Percentiles rank a stretch among this genome's conserved stretches.
phyloP scores from a whole-genome alignment of 1,140 invertebrate genomes.

The Pemphigus obesinymphae region DNA sequence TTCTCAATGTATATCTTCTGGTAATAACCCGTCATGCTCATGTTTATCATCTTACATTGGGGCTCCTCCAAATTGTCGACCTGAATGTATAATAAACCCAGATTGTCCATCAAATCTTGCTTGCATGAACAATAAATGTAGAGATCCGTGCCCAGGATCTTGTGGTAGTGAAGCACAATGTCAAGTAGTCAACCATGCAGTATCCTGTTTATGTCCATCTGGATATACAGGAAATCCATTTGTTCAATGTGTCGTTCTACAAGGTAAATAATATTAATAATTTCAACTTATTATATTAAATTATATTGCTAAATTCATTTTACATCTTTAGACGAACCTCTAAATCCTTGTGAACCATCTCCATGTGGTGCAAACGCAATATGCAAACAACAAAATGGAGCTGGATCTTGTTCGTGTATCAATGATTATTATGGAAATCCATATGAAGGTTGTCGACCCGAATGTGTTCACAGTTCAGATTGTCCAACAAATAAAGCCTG shows the following conservation, averaged over 20 bases:
- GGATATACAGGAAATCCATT: conserved; percentile 76
- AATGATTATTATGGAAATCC: conserved; percentile 60
- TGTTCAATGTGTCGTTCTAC: conserved; percentile 55
- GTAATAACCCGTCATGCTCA: conserved; percentile 66
- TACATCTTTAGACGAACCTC: conserved; percentile 42
- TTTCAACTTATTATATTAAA: not conserved
- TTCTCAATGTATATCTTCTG: conserved; percentile 66
- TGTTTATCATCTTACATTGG: conserved; percentile 61
- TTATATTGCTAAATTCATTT: not conserved
- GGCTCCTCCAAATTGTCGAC: conserved; percentile 59
- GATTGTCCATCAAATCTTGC: conserved; percentile 68
- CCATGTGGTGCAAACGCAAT: conserved; percentile 65
- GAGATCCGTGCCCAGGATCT: conserved; percentile 70
- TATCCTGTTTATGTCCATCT: conserved; percentile 66
- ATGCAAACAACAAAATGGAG: conserved; percentile 55
- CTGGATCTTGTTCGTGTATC: conserved; percentile 60
- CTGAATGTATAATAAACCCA: conserved; percentile 63
- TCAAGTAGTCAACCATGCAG: conserved; percentile 67
- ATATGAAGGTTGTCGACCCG: conserved; percentile 54
- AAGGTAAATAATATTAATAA: conserved; percentile 47
- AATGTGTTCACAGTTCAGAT: conserved; percentile 58
- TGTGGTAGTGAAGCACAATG: conserved; percentile 74
- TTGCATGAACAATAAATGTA: conserved; percentile 70
- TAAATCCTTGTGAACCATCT: conserved; percentile 57
- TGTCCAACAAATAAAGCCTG: conserved; percentile 55